Base-by-base conservation (phyloP, 2,888 invertebrate genomes). In the Habroteleia sp. region DNA sequence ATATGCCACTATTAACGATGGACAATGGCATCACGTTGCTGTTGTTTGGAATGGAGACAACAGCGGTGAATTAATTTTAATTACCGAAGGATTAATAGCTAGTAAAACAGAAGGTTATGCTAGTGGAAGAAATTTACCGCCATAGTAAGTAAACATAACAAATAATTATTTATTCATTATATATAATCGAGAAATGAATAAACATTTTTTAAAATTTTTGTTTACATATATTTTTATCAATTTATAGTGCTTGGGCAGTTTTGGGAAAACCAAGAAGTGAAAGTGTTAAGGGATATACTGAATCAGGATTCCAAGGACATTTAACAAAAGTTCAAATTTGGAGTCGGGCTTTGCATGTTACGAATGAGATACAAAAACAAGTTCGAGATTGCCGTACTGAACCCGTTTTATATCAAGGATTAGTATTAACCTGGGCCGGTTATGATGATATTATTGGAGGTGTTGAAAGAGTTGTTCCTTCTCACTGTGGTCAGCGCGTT, bases 11-110 rank as follows among this genome's bases (percentile, higher is more conserved):
- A 94, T 98, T 11, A 98, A 97, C 84, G 97, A 98, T 84, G 97
- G 97, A 1, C 96, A 96, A 85, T 98, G 98, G 98, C 97, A 98
- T 90, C 97, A 97, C 84, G 93, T 97, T 20, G 96, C 97, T 29
- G 91, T 98, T 52, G 94, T 97, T n/a, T 98, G 98, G 97, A 95
- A 96, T 84, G 96, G 97, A 29, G 92, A 91, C 68, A 93, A 94
- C 58, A 94, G 95, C 2, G 97, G 97, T 11, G 94, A 95, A 86
- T 90, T 98, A 37, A 95, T 95, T 58, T 91, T 98, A 14, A 95
- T 97, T 48, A 97, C 97, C n/a, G 97, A 98, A 91, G 97, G 97
- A 35, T 91, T 98, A 44, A 96, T 98, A 77, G 96, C 97, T 20
- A 97, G 96, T 87, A 96, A 96, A 88, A 93, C 96, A 76, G 95